Conservation (phyloP, 2,797 vertebrate species). For the Anguilla marmorata region DNA sequence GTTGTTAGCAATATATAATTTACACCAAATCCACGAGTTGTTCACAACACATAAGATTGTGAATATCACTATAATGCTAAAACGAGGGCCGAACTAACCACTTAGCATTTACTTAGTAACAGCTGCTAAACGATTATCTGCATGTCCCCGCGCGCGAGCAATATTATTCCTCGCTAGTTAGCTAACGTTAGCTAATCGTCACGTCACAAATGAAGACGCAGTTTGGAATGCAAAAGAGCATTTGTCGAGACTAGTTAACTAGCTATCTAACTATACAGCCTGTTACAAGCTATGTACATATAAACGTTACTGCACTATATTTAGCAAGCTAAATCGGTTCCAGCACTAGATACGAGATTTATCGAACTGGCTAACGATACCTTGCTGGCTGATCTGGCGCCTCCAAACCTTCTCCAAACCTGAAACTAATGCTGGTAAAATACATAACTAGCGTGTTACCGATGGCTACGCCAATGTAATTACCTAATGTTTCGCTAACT, state of each 20-base stretch:
- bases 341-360: not conserved
- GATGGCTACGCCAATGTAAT: not conserved
- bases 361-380: not conserved
- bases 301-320: not conserved
- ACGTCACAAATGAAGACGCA: not conserved
- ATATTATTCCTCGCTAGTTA: not conserved
- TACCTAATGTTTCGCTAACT: not conserved
- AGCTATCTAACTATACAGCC: not conserved
- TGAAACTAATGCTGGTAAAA: not conserved
- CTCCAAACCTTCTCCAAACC: not conserved
- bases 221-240: not conserved
- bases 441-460: not conserved
- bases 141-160: not conserved
- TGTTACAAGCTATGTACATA: not conserved
- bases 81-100: not conserved
- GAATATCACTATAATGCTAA: not conserved
- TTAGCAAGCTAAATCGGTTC: not conserved
- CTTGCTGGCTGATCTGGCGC: not conserved
- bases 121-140: not conserved
- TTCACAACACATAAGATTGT: not conserved
- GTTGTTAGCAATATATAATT: too few species aligned
- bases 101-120: not conserved
- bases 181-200: not conserved
- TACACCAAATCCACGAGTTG: not conserved
- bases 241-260: not conserved